phyloP scores from a whole-genome alignment of 2,113 vertebrate species.

The Pleuronectes platessa region DNA sequence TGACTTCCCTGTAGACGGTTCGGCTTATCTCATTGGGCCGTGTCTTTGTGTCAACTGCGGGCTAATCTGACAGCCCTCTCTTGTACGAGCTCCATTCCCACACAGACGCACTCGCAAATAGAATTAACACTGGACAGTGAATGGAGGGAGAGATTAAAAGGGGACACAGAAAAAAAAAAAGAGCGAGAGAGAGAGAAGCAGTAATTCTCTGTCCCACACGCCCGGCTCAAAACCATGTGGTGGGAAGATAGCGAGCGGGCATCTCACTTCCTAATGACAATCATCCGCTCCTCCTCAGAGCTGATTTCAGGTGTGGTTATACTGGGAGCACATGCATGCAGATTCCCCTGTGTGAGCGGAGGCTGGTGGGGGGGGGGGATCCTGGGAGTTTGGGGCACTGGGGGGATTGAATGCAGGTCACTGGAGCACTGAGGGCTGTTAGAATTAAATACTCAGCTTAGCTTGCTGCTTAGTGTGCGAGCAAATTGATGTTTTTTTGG shows the following conservation, averaged over 20 bases:
- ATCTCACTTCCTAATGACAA: constrained; percentile 22
- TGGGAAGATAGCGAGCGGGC: constrained; percentile 25
- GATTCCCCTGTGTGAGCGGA: background rate
- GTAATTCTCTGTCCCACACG: constrained; percentile 37
- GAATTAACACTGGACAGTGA: constrained; percentile 59
- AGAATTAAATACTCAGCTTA: constrained; percentile 55
- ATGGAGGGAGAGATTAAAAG: constrained; percentile 54
- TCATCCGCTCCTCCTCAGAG: constrained; percentile 9
- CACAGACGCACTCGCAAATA: constrained; percentile 49
- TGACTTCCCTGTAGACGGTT: constrained; percentile 7
- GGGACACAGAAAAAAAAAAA: constrained; percentile 2
- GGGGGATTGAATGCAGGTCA: constrained; percentile 64
- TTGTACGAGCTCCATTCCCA: constrained; percentile 32
- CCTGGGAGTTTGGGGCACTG: constrained; percentile 19
- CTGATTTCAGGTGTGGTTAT: constrained; percentile 41
- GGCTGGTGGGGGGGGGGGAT: background rate
- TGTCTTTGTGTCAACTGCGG: constrained; percentile 44
- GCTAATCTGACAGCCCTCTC: constrained; percentile 61
- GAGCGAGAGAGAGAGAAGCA: constrained; percentile 22
- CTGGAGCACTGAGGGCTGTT: constrained; percentile 49
- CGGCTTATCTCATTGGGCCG: constrained; percentile 27
- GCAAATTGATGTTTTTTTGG: constrained; percentile 32
- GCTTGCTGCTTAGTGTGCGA: constrained; percentile 31
- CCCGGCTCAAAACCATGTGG: constrained; percentile 45
- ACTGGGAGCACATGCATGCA: constrained; percentile 16